phyloP scores from a whole-genome alignment of 2,797 vertebrate species.

The Paratrypauchen microcephalus region DNA sequence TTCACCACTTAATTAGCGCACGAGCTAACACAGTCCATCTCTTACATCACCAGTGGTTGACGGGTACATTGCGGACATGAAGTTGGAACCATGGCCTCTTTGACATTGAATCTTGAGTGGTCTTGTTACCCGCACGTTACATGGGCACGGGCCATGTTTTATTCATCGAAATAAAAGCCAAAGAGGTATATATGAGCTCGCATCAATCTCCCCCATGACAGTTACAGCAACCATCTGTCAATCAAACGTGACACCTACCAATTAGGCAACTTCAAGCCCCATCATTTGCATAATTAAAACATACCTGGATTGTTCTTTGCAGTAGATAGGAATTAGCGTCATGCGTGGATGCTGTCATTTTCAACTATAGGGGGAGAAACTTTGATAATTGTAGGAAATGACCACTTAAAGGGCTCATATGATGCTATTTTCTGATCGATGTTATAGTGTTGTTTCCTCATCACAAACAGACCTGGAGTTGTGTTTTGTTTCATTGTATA shows the following conservation, averaged over 20 bases:
- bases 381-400: too few species aligned
- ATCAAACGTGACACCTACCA: slow-evolving; percentile 3
- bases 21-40: background rate
- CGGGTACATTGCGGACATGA: background rate
- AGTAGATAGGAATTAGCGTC: background rate
- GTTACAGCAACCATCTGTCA: background rate
- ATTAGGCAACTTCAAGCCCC: slow-evolving; percentile 1
- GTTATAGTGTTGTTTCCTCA: too few species aligned
- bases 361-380: background rate
- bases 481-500: too few species aligned
- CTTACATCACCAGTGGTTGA: background rate
- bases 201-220: slow-evolving; percentile 10
- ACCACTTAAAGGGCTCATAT: too few species aligned
- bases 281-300: slow-evolving; percentile 4
- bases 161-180: slow-evolving; percentile 1
- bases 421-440: too few species aligned
- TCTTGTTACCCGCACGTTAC: background rate
- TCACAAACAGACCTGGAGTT: too few species aligned
- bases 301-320: background rate
- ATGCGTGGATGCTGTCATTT: background rate
- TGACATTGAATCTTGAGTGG: background rate
- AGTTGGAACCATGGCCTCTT: background rate
- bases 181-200: background rate
- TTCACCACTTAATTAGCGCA: background rate
- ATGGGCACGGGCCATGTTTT: slow-evolving; percentile 2